Evolutionary conservation across 2,888 invertebrate genomes (phyloP).

Genomic region (Synergus japonicus): DNA sequence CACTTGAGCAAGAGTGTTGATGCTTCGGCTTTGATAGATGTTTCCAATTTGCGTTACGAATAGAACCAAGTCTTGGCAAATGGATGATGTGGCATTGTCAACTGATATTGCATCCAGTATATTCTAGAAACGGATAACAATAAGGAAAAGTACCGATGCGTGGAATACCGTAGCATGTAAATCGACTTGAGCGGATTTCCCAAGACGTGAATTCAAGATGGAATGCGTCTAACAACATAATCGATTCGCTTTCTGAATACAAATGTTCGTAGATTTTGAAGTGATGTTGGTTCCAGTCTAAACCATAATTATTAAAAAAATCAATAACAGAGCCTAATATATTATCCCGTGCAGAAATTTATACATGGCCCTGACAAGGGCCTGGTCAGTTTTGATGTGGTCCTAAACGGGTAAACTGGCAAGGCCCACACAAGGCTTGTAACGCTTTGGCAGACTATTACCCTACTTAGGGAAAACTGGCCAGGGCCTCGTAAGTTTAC

Average conservation of each 20-base stretch:
- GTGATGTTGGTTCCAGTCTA: too few species aligned
- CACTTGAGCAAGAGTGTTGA: not conserved
- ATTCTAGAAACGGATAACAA: not conserved
- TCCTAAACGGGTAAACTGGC: too few species aligned
- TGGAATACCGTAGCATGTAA: slow-evolving; percentile 11
- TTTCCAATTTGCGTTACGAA: not conserved
- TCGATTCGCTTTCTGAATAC: not conserved
- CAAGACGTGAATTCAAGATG: not conserved
- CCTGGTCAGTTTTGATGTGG: too few species aligned
- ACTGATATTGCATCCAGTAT: slow-evolving; percentile 9
- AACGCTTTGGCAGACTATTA: too few species aligned
- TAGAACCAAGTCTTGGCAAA: slow-evolving; percentile 1
- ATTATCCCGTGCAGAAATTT: too few species aligned
- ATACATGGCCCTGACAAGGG: too few species aligned
- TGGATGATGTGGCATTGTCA: slow-evolving; percentile 17
- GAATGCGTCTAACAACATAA: not conserved
- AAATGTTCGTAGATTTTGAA: not conserved
- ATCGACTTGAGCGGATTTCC: not conserved
- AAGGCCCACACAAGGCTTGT: too few species aligned
- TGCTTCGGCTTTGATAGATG: slow-evolving; percentile 2
- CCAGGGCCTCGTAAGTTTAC: too few species aligned
- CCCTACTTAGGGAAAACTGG: too few species aligned
- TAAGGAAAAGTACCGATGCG: not conserved
- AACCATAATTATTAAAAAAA: too few species aligned
- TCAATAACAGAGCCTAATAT: too few species aligned